Evolutionary conservation across 2,888 invertebrate species (phyloP).

Genomic region (Plusia festucae): DNA sequence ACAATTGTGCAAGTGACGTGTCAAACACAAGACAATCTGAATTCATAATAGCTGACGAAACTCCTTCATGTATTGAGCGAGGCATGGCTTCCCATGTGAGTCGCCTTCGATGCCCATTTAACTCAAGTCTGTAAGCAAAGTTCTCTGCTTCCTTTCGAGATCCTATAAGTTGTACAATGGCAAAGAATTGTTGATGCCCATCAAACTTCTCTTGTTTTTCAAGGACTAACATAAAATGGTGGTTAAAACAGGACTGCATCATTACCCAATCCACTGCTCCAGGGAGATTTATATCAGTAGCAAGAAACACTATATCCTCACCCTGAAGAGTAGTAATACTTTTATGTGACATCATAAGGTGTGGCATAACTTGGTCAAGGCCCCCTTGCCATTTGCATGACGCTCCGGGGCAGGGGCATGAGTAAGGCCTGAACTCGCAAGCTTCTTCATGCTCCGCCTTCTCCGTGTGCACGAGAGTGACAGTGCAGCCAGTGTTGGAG

Average conservation of each 20-base stretch:
- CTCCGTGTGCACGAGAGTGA: slow-evolving; percentile 98
- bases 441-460: slow-evolving; percentile 99
- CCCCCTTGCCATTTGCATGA: slow-evolving; percentile 99
- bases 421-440: slow-evolving; percentile 99
- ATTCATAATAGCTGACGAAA: slow-evolving; percentile 98
- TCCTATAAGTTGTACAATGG: slow-evolving; percentile 99
- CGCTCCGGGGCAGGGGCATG: slow-evolving; percentile 99
- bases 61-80: slow-evolving; percentile 99
- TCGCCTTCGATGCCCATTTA: slow-evolving; percentile 98
- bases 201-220: slow-evolving; percentile 99
- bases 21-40: slow-evolving; percentile 99
- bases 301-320: slow-evolving; percentile 99
- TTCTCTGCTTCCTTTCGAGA: slow-evolving; percentile 99
- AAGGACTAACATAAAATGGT: slow-evolving; percentile 99
- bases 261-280: slow-evolving; percentile 99
- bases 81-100: slow-evolving; percentile 99
- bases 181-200: slow-evolving; percentile 98
- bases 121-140: slow-evolving; percentile 99
- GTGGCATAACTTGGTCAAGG: slow-evolving; percentile 99
- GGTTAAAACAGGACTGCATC: slow-evolving; percentile 99
- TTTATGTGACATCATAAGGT: slow-evolving; percentile 98
- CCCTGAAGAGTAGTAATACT: slow-evolving; percentile 99
- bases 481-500: slow-evolving; percentile 97
- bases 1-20: slow-evolving; percentile 98
- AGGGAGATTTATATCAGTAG: slow-evolving; percentile 99